These are phyloP conservation scores for Mallotus villosus DNA, from an alignment of 2,797 vertebrate species.

Conservation along the genomic window DNA sequence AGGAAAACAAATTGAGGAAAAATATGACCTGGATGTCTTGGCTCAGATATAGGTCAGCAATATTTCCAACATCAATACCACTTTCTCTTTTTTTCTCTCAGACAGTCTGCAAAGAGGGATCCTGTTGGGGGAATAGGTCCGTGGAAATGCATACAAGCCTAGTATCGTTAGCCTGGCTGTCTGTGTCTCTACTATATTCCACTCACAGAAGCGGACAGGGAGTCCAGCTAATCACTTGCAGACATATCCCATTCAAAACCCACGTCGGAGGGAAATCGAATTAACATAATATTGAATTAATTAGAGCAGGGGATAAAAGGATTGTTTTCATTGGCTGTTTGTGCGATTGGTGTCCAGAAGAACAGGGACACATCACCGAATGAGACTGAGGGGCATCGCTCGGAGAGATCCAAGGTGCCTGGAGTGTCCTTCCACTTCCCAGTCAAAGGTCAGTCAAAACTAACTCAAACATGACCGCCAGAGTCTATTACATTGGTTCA, in stretches of 20 bases:
- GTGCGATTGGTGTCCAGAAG: conserved; percentile 41
- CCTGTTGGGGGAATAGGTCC: too few relatives aligned
- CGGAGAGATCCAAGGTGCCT: background rate
- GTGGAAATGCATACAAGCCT: background rate
- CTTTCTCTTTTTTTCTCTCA: background rate
- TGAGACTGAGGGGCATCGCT: background rate
- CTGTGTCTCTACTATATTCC: conserved; percentile 39
- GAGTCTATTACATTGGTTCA: conserved; percentile 3
- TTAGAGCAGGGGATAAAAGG: conserved; percentile 38
- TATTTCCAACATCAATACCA: conserved; percentile 10
- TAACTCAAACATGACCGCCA: background rate
- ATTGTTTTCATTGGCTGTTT: conserved; percentile 55
- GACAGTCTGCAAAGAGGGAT: background rate
- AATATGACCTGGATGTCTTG: conserved; percentile 29
- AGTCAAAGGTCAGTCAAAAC: conserved; percentile 33
- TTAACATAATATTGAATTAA: conserved; percentile 62
- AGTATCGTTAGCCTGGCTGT: background rate
- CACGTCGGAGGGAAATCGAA: conserved; percentile 54
- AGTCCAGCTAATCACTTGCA: conserved; percentile 56
- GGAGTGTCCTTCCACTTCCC: background rate
- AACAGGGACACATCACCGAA: background rate
- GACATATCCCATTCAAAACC: conserved; percentile 52
- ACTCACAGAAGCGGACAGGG: conserved; percentile 35
- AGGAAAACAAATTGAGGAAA: conserved; percentile 50
- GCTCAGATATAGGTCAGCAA: conserved; percentile 10